phyloP scores from a whole-genome alignment of 1,140 invertebrate genomes.

The Chelonus insularis region DNA sequence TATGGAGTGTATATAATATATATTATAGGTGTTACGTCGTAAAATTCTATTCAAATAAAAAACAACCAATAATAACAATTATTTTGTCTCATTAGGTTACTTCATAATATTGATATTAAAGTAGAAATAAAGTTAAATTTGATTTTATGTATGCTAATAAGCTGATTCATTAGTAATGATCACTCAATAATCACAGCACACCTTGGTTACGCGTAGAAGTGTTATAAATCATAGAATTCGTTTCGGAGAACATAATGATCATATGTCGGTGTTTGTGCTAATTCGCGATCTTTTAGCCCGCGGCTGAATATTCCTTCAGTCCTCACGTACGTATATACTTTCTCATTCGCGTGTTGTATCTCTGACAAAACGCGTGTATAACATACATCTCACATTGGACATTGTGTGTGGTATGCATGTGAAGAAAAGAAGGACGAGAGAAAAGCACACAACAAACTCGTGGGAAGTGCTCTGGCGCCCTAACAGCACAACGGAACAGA shows the following conservation, averaged over 20 bases:
- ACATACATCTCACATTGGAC: background rate
- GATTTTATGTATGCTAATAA: slow-evolving; percentile 32
- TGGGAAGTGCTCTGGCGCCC: slow-evolving; percentile 42
- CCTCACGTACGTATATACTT: background rate
- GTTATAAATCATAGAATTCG: slow-evolving; percentile 45
- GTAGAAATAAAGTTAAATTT: no score
- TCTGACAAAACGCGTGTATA: slow-evolving; percentile 1
- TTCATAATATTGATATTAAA: no score
- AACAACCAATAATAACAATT: no score
- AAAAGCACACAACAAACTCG: slow-evolving; percentile 28
- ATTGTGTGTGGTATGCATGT: slow-evolving; percentile 10
- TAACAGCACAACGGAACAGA: slow-evolving; percentile 32
- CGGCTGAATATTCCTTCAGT: background rate
- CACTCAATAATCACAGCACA: slow-evolving; percentile 42
- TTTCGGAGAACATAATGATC: slow-evolving; percentile 35
- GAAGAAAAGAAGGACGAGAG: background rate
- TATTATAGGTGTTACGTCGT: no score
- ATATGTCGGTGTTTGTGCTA: slow-evolving; percentile 36
- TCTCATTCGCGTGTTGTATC: background rate
- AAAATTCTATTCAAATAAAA: no score
- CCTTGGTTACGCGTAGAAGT: slow-evolving; percentile 37
- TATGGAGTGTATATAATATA: no score
- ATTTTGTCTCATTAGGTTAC: no score
- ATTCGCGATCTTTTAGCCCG: slow-evolving; percentile 37
- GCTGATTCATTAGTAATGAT: slow-evolving; percentile 45